Base-by-base conservation (phyloP, 1,140 invertebrate genomes). In the Radopholus similis region DNA sequence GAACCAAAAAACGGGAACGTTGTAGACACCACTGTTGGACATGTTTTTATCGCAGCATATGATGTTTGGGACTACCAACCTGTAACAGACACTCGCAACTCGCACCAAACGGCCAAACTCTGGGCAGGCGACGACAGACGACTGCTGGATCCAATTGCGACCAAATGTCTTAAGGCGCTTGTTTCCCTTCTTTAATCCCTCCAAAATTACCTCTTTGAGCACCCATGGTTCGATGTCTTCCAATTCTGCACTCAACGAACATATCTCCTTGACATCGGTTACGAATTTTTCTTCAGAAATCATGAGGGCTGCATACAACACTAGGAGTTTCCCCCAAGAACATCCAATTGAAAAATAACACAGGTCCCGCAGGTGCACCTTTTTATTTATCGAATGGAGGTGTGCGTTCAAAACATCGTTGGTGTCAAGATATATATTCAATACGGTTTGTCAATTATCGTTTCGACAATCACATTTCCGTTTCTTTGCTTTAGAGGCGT, bases 1-100 rank as follows among this genome's bases (percentile, higher is more conserved):
- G 66, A 73, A 73, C 73, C 73, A 73, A 13, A 73, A 54, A 30
- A 76, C 57, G 9, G 72, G 72, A 9, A 72, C 67, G 21, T 26
- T 32, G 37, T 76, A 73, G 11, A 53, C 38, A 11, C 63, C 37
- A 30, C 42, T 77, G 44, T 18, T n/a, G 18, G 44, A 73, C 32
- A 58, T 54, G 18, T 1, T 54, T 2, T 54, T 18, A 54, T 28
- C 1, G n/a, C 1, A 0, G 18, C 26, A 9, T 47, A 18, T 6
- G 13, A 47, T 18, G 26, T 6, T 47, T 9, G 18, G 15, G n/a
- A 15, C 5, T 5, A 11, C 5, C 18, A 11, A 47, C 5, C 18
- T 47, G 15, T 47, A 47, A 9, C 18, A 47, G 26, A 47, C n/a
- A 47, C n/a, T 40, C n/a, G n/a, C 38, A 13, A 42, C 18, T n/a